Evolutionary conservation across 2,888 invertebrate species (phyloP), one percentile per base, ranked within the genome.

Genomic region (Drosophila nigritarsus): DNA sequence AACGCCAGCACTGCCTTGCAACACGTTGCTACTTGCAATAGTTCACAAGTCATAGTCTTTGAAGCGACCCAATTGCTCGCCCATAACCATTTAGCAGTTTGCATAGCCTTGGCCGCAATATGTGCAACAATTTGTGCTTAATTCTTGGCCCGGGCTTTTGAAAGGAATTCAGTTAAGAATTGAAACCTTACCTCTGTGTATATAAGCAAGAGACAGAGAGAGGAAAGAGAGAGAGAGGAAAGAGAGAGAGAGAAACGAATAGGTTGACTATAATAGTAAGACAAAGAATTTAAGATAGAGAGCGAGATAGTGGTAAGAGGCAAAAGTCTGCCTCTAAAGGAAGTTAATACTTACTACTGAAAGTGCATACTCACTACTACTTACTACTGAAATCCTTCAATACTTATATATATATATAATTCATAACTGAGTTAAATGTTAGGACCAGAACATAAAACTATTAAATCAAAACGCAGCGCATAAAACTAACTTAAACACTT

Each of bases 61-160:
- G 29, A 40, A 18, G 36, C 51, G 36, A 38, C 18, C 36, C 20
- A 51, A 29, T 51, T 48, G 29, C 34, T 32, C 48, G 40, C 13
- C 8, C n/a, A 32, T 40, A 50, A 29, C 8, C 34, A 34, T 34
- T 61, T n/a, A 36, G 27, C 68, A 32, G 40, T 32, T 40, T 29
- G 30, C 40, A 9, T 48, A 49, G 61, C 70, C 70, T 70, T 69
- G 68, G 38, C 60, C 68, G 20, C 45, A 34, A 53, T 60, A 27
- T 40, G 13, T 59, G 38, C 36, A 36, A 42, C 50, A 40, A 60
- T 40, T 50, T 50, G 8, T 15, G 32, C 4, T 27, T 54, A 11
- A 13, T 30, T 32, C 51, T 29, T 29, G 11, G 42, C 6, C n/a
- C 9, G 27, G 4, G n/a, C 9, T 24, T 24, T n/a, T 24, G 3